Base-by-base conservation (phyloP, 2,113 vertebrate species). In the Lasiurus cinereus region DNA sequence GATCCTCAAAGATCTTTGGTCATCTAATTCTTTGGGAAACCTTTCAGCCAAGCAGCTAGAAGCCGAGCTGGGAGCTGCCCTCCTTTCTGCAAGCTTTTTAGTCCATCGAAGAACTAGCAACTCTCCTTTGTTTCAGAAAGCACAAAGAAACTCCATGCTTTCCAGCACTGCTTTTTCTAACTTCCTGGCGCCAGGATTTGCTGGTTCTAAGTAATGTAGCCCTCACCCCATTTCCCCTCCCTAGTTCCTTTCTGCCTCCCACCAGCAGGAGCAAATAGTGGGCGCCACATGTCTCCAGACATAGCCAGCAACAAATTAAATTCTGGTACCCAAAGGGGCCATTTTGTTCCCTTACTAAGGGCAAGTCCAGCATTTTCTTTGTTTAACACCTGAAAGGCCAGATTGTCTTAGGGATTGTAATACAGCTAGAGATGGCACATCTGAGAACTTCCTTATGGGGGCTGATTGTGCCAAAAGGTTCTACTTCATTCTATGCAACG, bases 271-370 rank as follows among this genome's bases (percentile, higher is more conserved):
- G 31, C 72, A 84, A 84, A 33, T 6, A 11, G 16, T 24, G 2
- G 48, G 12, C 3, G 5, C 56, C 54, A n/a, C 31, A 13, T 54
- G 11, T 90, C 82, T 90, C 85, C 89, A 94, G 33, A 18, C 31
- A 87, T 67, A 88, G 62, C 18, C 19, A 52, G 70, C 64, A 39
- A 78, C 46, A 70, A 50, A 76, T 84, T 87, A 52, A 86, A 92
- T 39, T 66, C 88, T 93, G 43, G 12, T 43, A 36, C 78, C 86
- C 92, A 73, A 62, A 77, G 54, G 24, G 7, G 1, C 54, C 19
- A 2, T 84, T 93, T 62, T 73, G n/a, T 84, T 80, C 31, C 70
- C 64, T 88, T 64, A 14, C 66, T 80, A 88, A 92, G 92, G 39
- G 21, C 12, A 84, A 92, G 52, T 52, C 18, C 43, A 70, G 36